Base-by-base conservation (phyloP, 2,113 vertebrate species). In the Craseonycteris thonglongyai region DNA sequence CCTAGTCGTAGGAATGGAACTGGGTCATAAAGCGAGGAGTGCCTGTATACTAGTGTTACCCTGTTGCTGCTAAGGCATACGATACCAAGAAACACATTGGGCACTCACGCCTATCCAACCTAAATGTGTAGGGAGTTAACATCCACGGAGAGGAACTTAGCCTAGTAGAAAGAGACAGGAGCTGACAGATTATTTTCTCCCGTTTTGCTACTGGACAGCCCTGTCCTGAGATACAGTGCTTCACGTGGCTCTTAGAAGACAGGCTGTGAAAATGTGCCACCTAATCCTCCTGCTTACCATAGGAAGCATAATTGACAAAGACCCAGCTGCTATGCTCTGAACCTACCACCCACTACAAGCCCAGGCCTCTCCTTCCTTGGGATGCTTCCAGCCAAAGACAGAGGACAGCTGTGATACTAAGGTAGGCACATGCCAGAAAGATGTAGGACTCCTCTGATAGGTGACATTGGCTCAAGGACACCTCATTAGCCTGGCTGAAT, bases 11-110 rank as follows among this genome's bases (percentile, higher is more conserved):
- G n/a, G n/a, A n/a, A n/a, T n/a, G n/a, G n/a, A n/a, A n/a, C n/a
- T n/a, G n/a, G n/a, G n/a, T n/a, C n/a, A n/a, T n/a, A n/a, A n/a
- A n/a, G n/a, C n/a, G n/a, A n/a, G n/a, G n/a, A n/a, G n/a, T n/a
- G n/a, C n/a, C n/a, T n/a, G n/a, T n/a, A n/a, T n/a, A 9, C 0
- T 35, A 30, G 7, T 42, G 11, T 26, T 78, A 1, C 0, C 3
- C 14, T 88, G 3, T 30, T 78, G 42, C 6, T 61, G 58, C 19
- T 79, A 33, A 86, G 24, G 10, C 10, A 54, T 14, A 10, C 40
- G 5, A 28, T 33, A 58, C 0, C 7, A 63, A 22, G 42, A 47
- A 28, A 66, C 0, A 38, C 10, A 21, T 0, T 38, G 16, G 13
- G 12, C 3, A 66, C 1, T 7, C 8, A 68, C 2, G 5, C 6